Evolutionary conservation across 2,797 vertebrate species (phyloP), one percentile per base, ranked within the genome.

Genomic region (Anguilla pacifica): DNA sequence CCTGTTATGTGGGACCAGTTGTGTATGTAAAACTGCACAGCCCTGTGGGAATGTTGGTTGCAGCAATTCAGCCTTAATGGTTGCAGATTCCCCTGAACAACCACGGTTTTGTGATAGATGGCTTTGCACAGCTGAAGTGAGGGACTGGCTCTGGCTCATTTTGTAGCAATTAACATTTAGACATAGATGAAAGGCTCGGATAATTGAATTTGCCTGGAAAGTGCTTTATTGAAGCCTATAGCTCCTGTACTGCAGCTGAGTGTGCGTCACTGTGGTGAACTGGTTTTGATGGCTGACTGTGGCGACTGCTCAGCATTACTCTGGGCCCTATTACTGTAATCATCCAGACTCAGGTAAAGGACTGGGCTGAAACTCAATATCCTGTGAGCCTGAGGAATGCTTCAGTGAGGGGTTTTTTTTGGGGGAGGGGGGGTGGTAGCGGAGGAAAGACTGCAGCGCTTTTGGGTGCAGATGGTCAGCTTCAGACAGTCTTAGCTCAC

Each of bases 301-400:
- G 49, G 39, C 81, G 28, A 35, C 57, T 83, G 82, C 55, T 77
- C 22, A 61, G 53, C 55, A 49, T 85, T 83, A 77, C 84, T 57
- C 31, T 88, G 82, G 22, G 77, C 15, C 81, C 31, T 84, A 31
- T 83, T 77, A 87, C 25, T 74, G 61, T 59, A 67, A 72, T 35
- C 64, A 39, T 64, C 43, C 85, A 86, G 88, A 88, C 46, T 88
- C 70, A 83, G 77, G 90, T 87, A 81, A 88, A 85, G 82, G 85
- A 53, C 19, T 28, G 86, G 43, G 72, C 25, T 35, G 43, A 28
- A 72, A 79, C 11, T 72, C 25, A 55, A 57, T 57, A 81, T 81
- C 74, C 77, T 51, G 43, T 55, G 82, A 83, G 51, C 31, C 9
- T 77, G 74, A 72, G 67, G 67, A 72, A 72, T 72, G 67, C 10